Evolutionary conservation across 2,888 invertebrate genomes (phyloP).

Genomic region (Ichneumoninae sp.): DNA sequence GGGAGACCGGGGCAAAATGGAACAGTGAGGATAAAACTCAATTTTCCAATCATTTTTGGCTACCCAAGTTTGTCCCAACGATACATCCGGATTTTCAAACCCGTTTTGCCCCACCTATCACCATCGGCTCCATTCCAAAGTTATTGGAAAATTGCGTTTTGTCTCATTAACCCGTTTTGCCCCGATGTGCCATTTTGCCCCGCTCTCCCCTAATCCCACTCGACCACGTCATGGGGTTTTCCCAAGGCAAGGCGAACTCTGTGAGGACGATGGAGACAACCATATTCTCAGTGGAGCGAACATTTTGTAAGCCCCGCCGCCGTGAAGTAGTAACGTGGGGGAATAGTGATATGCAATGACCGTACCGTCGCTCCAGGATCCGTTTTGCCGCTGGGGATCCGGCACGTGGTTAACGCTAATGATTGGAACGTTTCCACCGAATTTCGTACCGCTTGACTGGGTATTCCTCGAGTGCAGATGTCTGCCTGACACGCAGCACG

Average conservation of each 20-base stretch:
- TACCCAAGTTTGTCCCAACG: too few species aligned
- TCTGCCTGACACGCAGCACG: constrained; percentile 27
- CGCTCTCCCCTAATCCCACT: background rate
- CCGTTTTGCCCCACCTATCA: too few species aligned
- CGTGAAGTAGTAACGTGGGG: constrained; percentile 20
- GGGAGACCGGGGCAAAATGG: too few species aligned
- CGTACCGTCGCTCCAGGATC: background rate
- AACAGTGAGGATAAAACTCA: too few species aligned
- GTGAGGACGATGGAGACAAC: constrained; percentile 22
- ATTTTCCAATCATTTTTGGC: too few species aligned
- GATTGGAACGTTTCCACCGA: constrained; percentile 46
- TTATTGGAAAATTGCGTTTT: too few species aligned
- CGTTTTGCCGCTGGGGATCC: constrained; percentile 13
- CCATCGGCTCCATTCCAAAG: too few species aligned
- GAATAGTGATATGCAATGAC: constrained; percentile 3
- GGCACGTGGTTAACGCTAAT: constrained; percentile 31
- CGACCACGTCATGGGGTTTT: constrained; percentile 21
- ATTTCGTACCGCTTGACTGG: constrained; percentile 30
- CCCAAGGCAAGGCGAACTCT: constrained; percentile 43
- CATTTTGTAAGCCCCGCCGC: constrained; percentile 32
- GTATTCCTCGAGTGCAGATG: constrained; percentile 39
- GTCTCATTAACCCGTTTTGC: too few species aligned
- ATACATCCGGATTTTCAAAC: too few species aligned
- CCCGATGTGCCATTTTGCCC: too few species aligned
- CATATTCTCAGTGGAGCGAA: constrained; percentile 27